Conservation (phyloP, 2,113 vertebrate species). For the Balaenoptera acutorostrata region DNA sequence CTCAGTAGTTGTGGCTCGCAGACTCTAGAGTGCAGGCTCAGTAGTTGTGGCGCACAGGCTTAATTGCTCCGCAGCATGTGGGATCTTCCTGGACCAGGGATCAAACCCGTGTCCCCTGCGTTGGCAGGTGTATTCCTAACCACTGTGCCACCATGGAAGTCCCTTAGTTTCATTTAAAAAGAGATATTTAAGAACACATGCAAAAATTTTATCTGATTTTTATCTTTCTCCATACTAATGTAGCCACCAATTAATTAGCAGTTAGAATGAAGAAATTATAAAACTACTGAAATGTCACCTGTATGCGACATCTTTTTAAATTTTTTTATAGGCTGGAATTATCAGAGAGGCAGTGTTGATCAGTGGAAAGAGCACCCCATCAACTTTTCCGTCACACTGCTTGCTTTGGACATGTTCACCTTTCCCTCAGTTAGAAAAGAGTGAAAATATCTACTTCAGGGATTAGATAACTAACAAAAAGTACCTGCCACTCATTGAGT, state of each 20-base stretch:
- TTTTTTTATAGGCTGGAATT: background rate
- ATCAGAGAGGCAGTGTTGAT: background rate
- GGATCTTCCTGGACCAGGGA: no score
- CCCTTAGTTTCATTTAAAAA: background rate
- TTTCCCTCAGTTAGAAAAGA: conserved; percentile 10
- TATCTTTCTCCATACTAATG: background rate
- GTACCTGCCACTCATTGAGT: background rate
- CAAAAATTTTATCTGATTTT: background rate
- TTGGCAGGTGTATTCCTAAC: no score
- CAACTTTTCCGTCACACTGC: background rate
- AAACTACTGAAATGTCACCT: background rate
- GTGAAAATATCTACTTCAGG: background rate
- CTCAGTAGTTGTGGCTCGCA: no score
- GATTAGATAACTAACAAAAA: background rate
- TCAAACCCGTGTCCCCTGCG: no score
- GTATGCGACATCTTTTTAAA: background rate
- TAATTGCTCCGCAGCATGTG: no score
- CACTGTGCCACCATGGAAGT: no score
- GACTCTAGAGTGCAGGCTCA: no score
- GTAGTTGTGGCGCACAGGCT: no score
- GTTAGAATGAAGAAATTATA: background rate
- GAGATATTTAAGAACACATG: background rate
- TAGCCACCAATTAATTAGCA: background rate
- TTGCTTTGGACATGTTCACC: background rate
- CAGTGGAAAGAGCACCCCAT: background rate